Conservation (phyloP, 2,797 vertebrate genomes). For the Trachurus trachurus region DNA sequence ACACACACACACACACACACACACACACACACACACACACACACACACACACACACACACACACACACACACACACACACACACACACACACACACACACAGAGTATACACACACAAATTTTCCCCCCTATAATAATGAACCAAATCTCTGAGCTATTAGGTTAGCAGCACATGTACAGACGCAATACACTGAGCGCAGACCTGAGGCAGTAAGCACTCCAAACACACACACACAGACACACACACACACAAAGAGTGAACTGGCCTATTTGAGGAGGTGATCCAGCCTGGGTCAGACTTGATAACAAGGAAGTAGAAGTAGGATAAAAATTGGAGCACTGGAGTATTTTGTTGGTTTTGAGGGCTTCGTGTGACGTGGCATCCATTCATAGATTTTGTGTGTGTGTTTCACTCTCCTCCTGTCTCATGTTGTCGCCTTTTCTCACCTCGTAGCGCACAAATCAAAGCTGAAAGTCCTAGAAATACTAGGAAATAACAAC, state of each 20-base stretch:
- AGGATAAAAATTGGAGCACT: slow-evolving; percentile 28
- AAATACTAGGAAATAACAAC: slow-evolving; percentile 20
- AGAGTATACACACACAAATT: neutral
- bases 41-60: too few species aligned
- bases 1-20: slow-evolving; percentile 5
- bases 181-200: slow-evolving; percentile 42
- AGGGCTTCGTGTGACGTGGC: neutral
- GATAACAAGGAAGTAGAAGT: slow-evolving; percentile 31
- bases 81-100: neutral
- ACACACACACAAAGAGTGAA: neutral
- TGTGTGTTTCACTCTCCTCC: neutral
- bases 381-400: slow-evolving; percentile 7
- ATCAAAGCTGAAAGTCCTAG: slow-evolving; percentile 22
- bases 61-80: too few species aligned
- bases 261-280: slow-evolving; percentile 22
- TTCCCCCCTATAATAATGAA: slow-evolving; percentile 26
- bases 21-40: neutral
- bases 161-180: slow-evolving; percentile 41
- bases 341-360: slow-evolving; percentile 31
- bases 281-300: slow-evolving; percentile 31
- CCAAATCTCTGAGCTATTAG: slow-evolving; percentile 38
- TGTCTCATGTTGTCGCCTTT: slow-evolving; percentile 16
- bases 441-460: slow-evolving; percentile 13
- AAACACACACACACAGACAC: slow-evolving; percentile 6
- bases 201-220: slow-evolving; percentile 32